Conservation (phyloP, 2,888 invertebrate genomes). For the Tryphoninae sp. region DNA sequence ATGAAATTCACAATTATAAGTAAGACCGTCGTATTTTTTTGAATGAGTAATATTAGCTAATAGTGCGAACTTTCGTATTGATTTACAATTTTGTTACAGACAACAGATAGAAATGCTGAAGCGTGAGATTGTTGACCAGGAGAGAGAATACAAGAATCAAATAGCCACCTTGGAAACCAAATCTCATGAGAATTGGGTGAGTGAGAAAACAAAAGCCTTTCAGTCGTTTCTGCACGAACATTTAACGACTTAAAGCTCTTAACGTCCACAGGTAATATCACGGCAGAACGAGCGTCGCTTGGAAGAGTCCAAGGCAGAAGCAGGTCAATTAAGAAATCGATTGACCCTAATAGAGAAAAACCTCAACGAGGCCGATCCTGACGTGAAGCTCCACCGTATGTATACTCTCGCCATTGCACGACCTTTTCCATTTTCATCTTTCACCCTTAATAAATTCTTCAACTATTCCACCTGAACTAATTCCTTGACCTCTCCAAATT, state of each 20-base stretch:
- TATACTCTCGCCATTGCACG: conserved; percentile 57
- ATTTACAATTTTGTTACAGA: conserved; percentile 77
- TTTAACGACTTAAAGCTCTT: conserved; percentile 11
- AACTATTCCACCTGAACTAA: not conserved
- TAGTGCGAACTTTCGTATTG: not conserved
- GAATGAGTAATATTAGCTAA: not conserved
- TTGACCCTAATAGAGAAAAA: conserved; percentile 84
- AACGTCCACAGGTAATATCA: conserved; percentile 84
- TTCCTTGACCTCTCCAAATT: too few species aligned
- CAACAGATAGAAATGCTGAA: conserved; percentile 88
- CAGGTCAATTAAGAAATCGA: conserved; percentile 86
- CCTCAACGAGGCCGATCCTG: conserved; percentile 81
- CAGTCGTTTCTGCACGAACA: conserved; percentile 7
- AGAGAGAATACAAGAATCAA: conserved; percentile 87
- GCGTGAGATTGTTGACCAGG: conserved; percentile 93
- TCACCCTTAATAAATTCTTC: not conserved
- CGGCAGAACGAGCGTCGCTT: conserved; percentile 91
- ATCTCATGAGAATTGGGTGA: conserved; percentile 91
- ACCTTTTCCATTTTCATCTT: not conserved
- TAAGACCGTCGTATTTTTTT: conserved; percentile 78
- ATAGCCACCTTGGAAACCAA: conserved; percentile 91
- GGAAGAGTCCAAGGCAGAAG: conserved; percentile 90
- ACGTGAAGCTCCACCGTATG: conserved; percentile 83
- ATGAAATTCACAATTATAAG: conserved; percentile 91
- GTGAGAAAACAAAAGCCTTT: conserved; percentile 49